Conservation (phyloP, 30 jellyfish, hydroid and myxozoan genomes). For the Turritopsis dohrnii region DNA sequence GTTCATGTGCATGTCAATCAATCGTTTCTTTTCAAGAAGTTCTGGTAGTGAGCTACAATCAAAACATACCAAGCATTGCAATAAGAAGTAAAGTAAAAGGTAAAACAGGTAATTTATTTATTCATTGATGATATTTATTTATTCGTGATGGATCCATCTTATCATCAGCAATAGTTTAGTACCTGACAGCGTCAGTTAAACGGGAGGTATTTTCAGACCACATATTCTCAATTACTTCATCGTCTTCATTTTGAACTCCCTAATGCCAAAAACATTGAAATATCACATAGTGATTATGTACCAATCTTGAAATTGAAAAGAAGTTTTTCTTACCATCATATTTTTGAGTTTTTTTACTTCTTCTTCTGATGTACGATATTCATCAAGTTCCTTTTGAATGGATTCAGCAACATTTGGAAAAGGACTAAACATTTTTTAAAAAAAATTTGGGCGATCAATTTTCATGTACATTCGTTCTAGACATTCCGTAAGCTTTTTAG, state of each 20-base stretch:
- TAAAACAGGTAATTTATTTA: neutral
- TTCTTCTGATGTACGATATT: constrained; percentile 85
- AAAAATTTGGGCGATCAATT: no score
- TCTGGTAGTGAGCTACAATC: constrained; percentile 78
- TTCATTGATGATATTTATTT: neutral
- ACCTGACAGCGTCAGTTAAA: constrained; percentile 93
- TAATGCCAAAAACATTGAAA: neutral
- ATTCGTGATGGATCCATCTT: neutral
- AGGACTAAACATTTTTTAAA: constrained; percentile 59
- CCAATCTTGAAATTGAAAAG: no score
- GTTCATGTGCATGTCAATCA: constrained; percentile 89
- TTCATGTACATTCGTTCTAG: no score
- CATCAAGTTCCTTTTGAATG: constrained; percentile 89
- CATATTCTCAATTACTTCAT: constrained; percentile 72
- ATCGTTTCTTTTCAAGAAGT: constrained; percentile 65
- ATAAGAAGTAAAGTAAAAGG: neutral
- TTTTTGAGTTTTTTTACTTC: constrained; percentile 73
- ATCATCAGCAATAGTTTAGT: neutral
- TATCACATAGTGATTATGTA: no score
- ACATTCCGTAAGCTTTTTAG: no score
- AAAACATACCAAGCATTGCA: neutral
- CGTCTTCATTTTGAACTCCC: constrained; percentile 83
- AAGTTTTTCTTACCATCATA: constrained; percentile 65
- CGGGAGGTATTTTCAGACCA: constrained; percentile 92
- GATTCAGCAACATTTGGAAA: constrained; percentile 96